Percentiles rank a stretch among this genome's conserved stretches.
Conservation (phyloP, 2,797 vertebrate species). For the Gymnoscopelus microlampas region DNA sequence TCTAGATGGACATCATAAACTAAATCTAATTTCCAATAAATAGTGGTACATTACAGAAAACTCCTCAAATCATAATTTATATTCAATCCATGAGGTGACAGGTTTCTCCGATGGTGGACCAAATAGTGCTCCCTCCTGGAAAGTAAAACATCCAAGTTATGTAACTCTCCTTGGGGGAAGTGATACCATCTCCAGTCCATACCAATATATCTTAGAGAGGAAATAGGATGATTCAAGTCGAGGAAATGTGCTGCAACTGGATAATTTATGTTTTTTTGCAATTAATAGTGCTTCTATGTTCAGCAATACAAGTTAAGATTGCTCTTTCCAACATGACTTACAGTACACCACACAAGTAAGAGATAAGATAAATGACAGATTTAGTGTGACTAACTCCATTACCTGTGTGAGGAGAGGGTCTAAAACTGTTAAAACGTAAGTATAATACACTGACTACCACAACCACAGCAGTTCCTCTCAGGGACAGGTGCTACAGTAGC, state of each 20-base stretch:
- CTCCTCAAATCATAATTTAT: too few relatives aligned
- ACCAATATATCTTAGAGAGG: neutral
- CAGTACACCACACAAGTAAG: neutral
- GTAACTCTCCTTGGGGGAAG: neutral
- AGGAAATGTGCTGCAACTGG: neutral
- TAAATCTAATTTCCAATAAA: too few relatives aligned
- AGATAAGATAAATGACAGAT: too few relatives aligned
- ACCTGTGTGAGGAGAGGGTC: slow-evolving; percentile 5
- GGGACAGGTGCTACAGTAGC: slow-evolving; percentile 12
- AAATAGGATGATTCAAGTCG: neutral
- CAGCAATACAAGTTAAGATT: neutral
- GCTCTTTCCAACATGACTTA: neutral
- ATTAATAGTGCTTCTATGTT: too few relatives aligned
- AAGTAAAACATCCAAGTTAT: neutral
- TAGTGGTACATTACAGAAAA: too few relatives aligned
- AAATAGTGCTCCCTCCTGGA: too few relatives aligned
- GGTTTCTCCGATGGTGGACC: too few relatives aligned
- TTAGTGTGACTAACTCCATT: neutral
- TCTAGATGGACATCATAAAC: too few relatives aligned
- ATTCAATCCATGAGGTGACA: too few relatives aligned
- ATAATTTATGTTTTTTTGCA: neutral
- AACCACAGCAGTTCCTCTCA: slow-evolving; percentile 22
- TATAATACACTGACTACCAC: slow-evolving; percentile 15
- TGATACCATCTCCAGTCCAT: neutral
- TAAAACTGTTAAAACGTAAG: slow-evolving; percentile 17